These are phyloP conservation scores for human (Homo sapiens) DNA, from an alignment of 2,113 vertebrate genomes.

Conservation along the genomic window DNA sequence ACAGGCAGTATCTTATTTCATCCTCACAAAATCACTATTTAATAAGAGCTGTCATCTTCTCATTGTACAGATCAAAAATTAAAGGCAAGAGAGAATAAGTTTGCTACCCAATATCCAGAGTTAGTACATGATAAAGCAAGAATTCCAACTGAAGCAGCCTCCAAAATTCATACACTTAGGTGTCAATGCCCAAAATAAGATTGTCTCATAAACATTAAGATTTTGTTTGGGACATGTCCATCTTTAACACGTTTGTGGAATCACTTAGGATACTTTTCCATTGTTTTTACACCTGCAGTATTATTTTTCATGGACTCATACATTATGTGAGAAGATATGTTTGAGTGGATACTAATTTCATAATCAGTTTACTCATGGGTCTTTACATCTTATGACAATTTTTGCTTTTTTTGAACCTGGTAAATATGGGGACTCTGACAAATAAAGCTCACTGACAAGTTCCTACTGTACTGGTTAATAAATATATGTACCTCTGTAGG, in stretches of 20 bases:
- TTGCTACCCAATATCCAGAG: background rate
- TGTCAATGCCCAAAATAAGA: background rate
- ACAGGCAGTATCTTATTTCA: background rate
- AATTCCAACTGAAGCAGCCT: background rate
- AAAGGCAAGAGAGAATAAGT: background rate
- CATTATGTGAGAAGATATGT: background rate
- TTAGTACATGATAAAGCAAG: background rate
- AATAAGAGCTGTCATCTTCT: background rate
- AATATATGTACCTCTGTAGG: background rate
- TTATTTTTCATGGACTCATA: background rate
- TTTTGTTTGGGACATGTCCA: background rate
- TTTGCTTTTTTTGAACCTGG: background rate
- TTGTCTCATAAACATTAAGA: background rate
- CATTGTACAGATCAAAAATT: background rate
- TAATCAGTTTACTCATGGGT: background rate
- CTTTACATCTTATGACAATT: background rate
- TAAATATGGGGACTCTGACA: background rate
- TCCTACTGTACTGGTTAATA: background rate
- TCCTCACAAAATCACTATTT: background rate
- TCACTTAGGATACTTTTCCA: background rate
- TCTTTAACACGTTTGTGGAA: background rate
- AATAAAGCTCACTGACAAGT: background rate
- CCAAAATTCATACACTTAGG: background rate
- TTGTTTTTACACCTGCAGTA: background rate
- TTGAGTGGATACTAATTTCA: background rate